These are phyloP conservation scores for Trissolcus brochymenae DNA, from an alignment of 2,888 invertebrate genomes.

Conservation along the genomic window DNA sequence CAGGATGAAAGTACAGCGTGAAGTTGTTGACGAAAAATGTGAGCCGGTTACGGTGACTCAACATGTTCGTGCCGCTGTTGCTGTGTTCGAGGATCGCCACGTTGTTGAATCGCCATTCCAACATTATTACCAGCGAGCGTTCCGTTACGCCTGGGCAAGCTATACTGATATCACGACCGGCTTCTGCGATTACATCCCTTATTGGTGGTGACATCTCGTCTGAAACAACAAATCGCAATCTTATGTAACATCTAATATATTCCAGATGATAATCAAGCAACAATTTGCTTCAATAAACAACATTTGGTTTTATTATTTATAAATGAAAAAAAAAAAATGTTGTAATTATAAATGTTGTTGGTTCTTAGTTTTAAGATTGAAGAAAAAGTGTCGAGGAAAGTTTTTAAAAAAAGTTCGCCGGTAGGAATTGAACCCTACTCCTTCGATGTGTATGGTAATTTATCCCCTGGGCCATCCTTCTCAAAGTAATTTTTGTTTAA, in stretches of 20 bases:
- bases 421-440: no score
- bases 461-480: no score
- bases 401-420: no score
- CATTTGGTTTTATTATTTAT: no score
- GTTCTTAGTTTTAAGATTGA: no score
- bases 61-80: conserved; percentile 78
- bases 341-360: no score
- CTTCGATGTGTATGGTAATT: no score
- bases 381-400: no score
- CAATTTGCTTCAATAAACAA: neutral
- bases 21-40: conserved; percentile 80
- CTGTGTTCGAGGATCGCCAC: conserved; percentile 78
- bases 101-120: conserved; percentile 80
- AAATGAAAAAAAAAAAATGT: no score
- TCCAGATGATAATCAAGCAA: neutral
- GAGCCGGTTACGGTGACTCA: conserved; percentile 78
- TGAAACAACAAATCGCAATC: conserved; percentile 73
- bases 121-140: conserved; percentile 80
- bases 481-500: no score
- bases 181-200: conserved; percentile 80
- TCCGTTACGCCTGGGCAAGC: conserved; percentile 84
- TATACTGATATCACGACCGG: conserved; percentile 82
- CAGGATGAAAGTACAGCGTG: conserved; percentile 80
- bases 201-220: conserved; percentile 80
- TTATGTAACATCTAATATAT: neutral